Evolutionary conservation across 2,888 invertebrate genomes (phyloP).

Genomic region (Agapostemon virescens): DNA sequence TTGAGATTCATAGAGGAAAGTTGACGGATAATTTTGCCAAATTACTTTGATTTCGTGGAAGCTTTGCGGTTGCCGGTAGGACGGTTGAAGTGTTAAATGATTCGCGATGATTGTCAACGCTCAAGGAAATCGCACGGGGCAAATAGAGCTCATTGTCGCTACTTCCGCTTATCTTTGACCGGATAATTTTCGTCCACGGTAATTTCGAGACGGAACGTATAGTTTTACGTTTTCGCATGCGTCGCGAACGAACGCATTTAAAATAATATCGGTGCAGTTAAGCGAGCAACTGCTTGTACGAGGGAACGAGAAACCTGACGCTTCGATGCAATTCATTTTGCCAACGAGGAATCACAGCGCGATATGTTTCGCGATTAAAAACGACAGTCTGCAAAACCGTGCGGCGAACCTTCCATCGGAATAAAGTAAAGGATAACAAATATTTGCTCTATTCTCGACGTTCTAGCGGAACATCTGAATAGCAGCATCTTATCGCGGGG

Average conservation of each 20-base stretch:
- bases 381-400: slow-evolving; percentile 22
- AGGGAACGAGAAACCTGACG: not conserved
- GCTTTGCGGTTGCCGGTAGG: too few species aligned
- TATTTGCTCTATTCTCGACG: not conserved
- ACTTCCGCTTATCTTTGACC: not conserved
- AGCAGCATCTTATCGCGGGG: not conserved
- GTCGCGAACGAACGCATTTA: not conserved
- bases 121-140: not conserved
- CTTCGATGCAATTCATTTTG: slow-evolving; percentile 18
- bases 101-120: not conserved
- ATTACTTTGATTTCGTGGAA: too few species aligned
- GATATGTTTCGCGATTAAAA: slow-evolving; percentile 35
- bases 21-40: too few species aligned
- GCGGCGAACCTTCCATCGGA: not conserved
- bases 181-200: not conserved
- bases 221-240: not conserved
- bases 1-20: too few species aligned
- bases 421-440: not conserved
- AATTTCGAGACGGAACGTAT: not conserved
- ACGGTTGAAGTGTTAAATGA: too few species aligned
- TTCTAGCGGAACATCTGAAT: not conserved
- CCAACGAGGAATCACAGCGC: slow-evolving; percentile 12
- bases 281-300: not conserved
- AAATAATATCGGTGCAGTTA: not conserved
- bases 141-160: not conserved